A percentile compares a stretch with the other conserved stretches of the same genome.
Conservation (phyloP, 64 coral and sea anemone species). For the Actinia tenebrosa region DNA sequence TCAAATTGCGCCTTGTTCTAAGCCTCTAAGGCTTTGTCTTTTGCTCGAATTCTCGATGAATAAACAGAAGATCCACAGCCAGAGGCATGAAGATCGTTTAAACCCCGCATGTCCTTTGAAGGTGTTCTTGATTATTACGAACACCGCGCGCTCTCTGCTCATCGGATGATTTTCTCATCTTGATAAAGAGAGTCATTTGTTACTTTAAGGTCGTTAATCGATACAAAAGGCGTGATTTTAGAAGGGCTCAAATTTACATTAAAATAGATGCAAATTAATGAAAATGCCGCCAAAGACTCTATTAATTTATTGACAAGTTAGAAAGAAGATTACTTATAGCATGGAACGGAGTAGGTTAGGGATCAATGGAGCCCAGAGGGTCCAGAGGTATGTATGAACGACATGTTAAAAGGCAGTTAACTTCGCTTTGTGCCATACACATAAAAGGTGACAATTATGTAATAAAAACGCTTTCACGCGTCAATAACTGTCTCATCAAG, state of each 20-base stretch:
- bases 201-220: not conserved
- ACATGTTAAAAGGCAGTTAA: not conserved
- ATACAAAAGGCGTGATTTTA: not conserved
- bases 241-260: not conserved
- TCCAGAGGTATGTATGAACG: not conserved
- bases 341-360: not conserved
- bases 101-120: not conserved
- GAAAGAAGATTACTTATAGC: not conserved
- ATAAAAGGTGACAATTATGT: slow-evolving; percentile 18
- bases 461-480: not conserved
- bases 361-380: not conserved
- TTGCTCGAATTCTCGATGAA: not conserved
- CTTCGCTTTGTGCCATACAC: not conserved
- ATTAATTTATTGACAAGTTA: not conserved
- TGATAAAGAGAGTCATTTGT: not conserved
- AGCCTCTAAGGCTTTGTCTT: not conserved
- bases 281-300: not conserved
- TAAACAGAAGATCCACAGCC: not conserved
- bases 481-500: slow-evolving; percentile 8
- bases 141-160: not conserved
- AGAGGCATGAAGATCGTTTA: not conserved
- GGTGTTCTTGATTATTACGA: not conserved
- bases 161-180: not conserved
- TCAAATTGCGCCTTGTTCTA: not conserved
- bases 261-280: not conserved